Evolutionary conservation across 2,888 invertebrate species (phyloP), one percentile per base, ranked within the genome.

Genomic region (Leucania comma): DNA sequence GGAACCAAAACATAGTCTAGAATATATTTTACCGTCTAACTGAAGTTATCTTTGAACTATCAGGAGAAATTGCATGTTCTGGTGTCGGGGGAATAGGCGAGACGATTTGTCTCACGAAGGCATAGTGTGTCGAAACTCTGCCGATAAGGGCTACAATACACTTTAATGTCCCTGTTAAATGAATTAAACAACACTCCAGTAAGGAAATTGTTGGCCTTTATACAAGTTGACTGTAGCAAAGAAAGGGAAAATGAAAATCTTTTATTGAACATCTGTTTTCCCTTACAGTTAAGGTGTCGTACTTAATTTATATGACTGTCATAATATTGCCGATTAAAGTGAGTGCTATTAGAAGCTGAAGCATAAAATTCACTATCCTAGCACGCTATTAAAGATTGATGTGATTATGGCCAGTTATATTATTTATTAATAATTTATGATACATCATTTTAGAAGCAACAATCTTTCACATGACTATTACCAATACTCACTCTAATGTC

Each of bases 1-100:
- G 87, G 68, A 85, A 90, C 87, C 58, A 80, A 86, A 79, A 80
- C 86, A 81, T n/a, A 59, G 64, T 51, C 20, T 53, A 57, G 35
- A 63, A 68, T 59, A 67, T 89, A 89, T 86, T 87, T 88, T 88
- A 88, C 84, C 81, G 84, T 75, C 79, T 73, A 76, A 78, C 72
- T 70, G 51, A 85, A 86, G 70, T 85, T 90, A 92, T 92, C 92
- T 88, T 82, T 84, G 84, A 89, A 87, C 83, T 84, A 92, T 93
- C 90, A 86, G 70, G 86, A 89, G 90, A 91, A 91, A 91, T 89
- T 87, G 88, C 89, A 88, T 90, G 91, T 89, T 81, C 81, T 81
- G 72, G 86, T 88, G 87, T 88, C 89, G 84, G 85, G 73, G 75
- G 82, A 89, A 90, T 89, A 81, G 86, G 75, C 86, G 72, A 82